Evolutionary conservation across 2,888 invertebrate species (phyloP).

Genomic region (Stenodema calcarata): DNA sequence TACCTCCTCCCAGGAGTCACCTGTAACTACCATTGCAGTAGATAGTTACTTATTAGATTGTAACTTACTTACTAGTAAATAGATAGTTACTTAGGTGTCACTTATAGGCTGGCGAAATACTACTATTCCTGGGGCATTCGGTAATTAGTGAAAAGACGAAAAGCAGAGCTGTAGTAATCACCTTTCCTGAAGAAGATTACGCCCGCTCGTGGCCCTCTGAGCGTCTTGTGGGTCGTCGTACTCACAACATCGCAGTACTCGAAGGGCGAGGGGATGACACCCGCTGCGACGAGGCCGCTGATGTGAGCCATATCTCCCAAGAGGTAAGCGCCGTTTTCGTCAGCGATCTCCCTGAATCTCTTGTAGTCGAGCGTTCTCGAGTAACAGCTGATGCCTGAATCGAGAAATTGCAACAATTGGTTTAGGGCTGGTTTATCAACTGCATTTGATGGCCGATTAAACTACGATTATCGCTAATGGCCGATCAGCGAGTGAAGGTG

Average conservation of each 20-base stretch:
- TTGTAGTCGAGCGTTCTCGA: conserved; percentile 91
- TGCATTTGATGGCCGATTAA: too few species aligned
- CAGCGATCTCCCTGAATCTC: conserved; percentile 81
- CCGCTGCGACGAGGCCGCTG: conserved; percentile 89
- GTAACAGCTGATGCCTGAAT: conserved; percentile 82
- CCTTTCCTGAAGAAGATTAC: conserved; percentile 92
- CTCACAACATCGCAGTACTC: conserved; percentile 90
- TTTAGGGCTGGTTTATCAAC: too few species aligned
- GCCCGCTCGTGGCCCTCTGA: conserved; percentile 86
- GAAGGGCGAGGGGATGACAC: conserved; percentile 88
- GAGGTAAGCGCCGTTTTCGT: conserved; percentile 83
- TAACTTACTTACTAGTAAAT: too few species aligned
- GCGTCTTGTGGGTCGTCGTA: conserved; percentile 94
- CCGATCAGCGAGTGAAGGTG: too few species aligned
- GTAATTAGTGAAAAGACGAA: too few species aligned
- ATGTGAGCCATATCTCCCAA: conserved; percentile 97
- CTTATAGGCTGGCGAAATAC: too few species aligned
- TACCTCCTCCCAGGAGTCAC: too few species aligned
- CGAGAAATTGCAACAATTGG: not conserved
- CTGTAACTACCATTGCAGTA: too few species aligned
- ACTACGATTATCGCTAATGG: too few species aligned
- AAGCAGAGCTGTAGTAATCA: not conserved
- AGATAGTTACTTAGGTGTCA: too few species aligned
- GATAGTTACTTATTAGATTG: too few species aligned
- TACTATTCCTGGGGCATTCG: too few species aligned